Evolutionary conservation across 2,888 invertebrate genomes (phyloP), one percentile per base, ranked within the genome.

Genomic region (Sycophila texana): DNA sequence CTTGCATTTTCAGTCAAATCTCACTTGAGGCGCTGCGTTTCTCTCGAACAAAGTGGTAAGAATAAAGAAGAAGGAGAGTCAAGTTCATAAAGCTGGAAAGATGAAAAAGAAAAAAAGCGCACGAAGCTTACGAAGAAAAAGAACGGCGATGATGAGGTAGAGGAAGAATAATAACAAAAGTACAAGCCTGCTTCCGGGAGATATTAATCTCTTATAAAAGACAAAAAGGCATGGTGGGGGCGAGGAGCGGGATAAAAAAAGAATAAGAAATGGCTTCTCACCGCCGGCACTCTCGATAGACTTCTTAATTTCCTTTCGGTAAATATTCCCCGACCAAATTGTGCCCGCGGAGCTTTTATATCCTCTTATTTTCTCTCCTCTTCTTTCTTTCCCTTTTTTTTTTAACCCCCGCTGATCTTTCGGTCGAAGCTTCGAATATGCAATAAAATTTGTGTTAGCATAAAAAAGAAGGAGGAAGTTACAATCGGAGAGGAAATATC

Each of bases 231-330:
- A 61, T 73, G 75, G 60, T 49, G 51, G 53, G 65, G 72, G 75
- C 58, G 66, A 74, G 63, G 61, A 74, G 30, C 53, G n/a, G n/a
- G 12, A 14, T 2, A n/a, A 7, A 63, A 65, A 39, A 74, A 71
- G 61, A 73, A 53, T 18, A 55, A 72, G 18, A 74, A 47, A 53
- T 61, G 58, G 49, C 66, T 65, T 26, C 65, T 74, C 68, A 30
- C 20, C 63, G 53, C 26, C 39, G 51, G 58, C n/a, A 53, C 73
- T 80, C 73, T 74, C 74, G 73, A 80, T 80, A 77, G 71, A 80
- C 76, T 76, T 80, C 80, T 80, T 80, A 77, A 77, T 80, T 80
- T 80, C 63, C 76, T 80, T 80, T 77, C 30, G 73, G 76, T 80
- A 80, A 80, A 80, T 80, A 80, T 73, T 80, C 76, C 58, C 51